A percentile compares a stretch with the other conserved stretches of the same genome.
Conservation (phyloP, 2,888 invertebrate genomes). For the Eulithis prunata region DNA sequence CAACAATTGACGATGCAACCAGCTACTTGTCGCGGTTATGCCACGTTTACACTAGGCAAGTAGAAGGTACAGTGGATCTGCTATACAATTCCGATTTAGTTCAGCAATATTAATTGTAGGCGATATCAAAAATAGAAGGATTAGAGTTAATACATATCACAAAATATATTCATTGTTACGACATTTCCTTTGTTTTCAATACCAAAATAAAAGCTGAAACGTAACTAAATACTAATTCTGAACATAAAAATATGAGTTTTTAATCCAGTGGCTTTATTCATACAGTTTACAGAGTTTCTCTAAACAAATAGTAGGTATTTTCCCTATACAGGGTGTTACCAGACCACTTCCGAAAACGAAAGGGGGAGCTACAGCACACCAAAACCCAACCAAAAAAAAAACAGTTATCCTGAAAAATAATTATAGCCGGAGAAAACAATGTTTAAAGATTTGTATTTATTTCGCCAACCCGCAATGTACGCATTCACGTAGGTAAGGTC, state of each 20-base stretch:
- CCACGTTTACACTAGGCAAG: constrained; percentile 25
- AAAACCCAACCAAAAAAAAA: too few species aligned
- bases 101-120: constrained; percentile 76
- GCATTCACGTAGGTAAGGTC: too few species aligned
- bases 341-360: too few species aligned
- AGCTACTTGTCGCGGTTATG: constrained; percentile 55
- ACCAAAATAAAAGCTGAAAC: constrained; percentile 52
- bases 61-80: constrained; percentile 44
- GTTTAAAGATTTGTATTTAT: too few species aligned
- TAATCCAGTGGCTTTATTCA: constrained; percentile 19
- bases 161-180: constrained; percentile 83
- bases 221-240: background rate
- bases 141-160: constrained; percentile 82
- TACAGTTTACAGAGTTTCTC: background rate
- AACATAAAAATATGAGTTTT: background rate
- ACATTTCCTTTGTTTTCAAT: constrained; percentile 74
- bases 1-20: constrained; percentile 60
- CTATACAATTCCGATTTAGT: constrained; percentile 74
- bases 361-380: too few species aligned
- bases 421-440: too few species aligned
- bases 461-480: too few species aligned
- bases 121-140: constrained; percentile 84
- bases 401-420: too few species aligned
- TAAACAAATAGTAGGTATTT: too few species aligned
- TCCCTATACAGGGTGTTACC: too few species aligned